Base-by-base conservation (phyloP, 2,888 invertebrate genomes). In the Dendrolimus houi region DNA sequence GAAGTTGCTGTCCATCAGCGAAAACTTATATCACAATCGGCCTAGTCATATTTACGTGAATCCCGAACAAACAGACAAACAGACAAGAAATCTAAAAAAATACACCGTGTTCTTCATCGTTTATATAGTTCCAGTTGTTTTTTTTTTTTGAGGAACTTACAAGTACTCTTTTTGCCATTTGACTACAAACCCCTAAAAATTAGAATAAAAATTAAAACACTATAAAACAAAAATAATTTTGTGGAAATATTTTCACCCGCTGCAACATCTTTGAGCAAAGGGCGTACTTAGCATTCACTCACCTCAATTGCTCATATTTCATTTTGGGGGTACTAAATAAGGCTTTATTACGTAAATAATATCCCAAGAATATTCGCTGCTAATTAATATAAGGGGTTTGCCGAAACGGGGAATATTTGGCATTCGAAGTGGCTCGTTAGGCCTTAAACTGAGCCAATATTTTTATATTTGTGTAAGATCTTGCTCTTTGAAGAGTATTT, bases 311-410 rank as follows among this genome's bases (percentile, higher is more conserved):
- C 79, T 83, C 82, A 83, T 90, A 89, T 85, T 89, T 89, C 84
- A 88, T 84, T 83, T 77, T 69, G 76, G 80, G 79, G 83, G 77
- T 73, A 71, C 77, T 87, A 88, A 88, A 88, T 87, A 83, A 87
- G 85, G 83, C 86, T 87, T 88, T 88, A 88, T 87, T 85, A 83
- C 81, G 83, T 84, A 83, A 87, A 87, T 87, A 87, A 86, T 87
- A 87, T 77, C 84, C 86, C 85, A 81, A 83, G 83, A 87, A 87
- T 89, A 85, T 87, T 84, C 78, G 9, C 64, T 75, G 75, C 87
- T 88, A 88, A 88, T 89, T 88, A 90, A 87, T 87, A 85, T 84
- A 84, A 85, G 84, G 86, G 85, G 70, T 76, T 74, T 66, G 76
- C 74, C 74, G 74, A 75, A 74, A 75, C 72, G 72, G 76, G 78